Evolutionary conservation across 2,113 vertebrate species (phyloP).

Genomic region (Hirundichthys speculiger): DNA sequence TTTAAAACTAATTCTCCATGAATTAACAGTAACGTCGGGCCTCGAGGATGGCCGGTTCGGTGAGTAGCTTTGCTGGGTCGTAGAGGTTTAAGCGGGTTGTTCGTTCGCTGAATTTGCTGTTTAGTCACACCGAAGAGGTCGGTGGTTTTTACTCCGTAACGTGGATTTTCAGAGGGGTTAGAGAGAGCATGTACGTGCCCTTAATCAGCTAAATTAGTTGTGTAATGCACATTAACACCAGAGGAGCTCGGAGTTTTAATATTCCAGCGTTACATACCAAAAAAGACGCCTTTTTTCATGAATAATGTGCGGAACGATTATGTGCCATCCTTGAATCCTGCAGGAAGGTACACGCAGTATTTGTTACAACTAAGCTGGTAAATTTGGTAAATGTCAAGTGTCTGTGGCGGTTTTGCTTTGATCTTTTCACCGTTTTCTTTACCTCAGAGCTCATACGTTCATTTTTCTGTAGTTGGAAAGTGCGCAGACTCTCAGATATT

Average conservation of each 20-base stretch:
- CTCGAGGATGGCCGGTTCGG: conserved; percentile 92
- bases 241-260: background rate
- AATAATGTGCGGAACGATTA: no score
- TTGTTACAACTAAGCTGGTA: no score
- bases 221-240: background rate
- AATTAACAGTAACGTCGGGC: conserved; percentile 85
- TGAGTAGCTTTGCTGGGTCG: conserved; percentile 78
- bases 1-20: conserved; percentile 84
- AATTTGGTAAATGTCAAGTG: no score
- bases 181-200: conserved; percentile 40
- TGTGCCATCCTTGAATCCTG: no score
- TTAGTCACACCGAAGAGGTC: conserved; percentile 33
- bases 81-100: background rate
- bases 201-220: background rate
- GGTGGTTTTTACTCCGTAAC: conserved; percentile 33
- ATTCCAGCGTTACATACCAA: background rate
- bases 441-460: no score
- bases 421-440: no score
- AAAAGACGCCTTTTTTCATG: no score
- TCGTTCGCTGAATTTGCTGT: conserved; percentile 19
- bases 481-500: no score
- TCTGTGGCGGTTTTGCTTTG: no score
- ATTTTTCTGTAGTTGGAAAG: no score
- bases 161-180: conserved; percentile 44
- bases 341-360: no score